Evolutionary conservation across 2,888 invertebrate species (phyloP).

Genomic region (Carabus problematicus): DNA sequence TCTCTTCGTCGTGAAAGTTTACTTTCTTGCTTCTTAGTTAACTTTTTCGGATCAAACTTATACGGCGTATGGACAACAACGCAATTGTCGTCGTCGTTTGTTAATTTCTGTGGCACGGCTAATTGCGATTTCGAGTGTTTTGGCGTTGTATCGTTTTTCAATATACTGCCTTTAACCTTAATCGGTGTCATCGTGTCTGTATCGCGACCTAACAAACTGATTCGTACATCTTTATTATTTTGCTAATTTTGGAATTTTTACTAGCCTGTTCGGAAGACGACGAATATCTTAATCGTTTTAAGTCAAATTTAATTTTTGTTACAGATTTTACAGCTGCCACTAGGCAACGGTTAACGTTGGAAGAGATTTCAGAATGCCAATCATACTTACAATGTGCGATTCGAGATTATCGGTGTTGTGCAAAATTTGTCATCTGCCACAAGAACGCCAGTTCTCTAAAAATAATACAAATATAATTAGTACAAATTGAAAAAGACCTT

Average conservation of each 20-base stretch:
- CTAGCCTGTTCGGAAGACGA: too few species aligned
- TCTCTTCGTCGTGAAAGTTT: conserved; percentile 70
- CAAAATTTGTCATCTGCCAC: too few species aligned
- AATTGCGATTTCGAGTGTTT: conserved; percentile 3
- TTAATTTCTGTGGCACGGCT: conserved; percentile 10
- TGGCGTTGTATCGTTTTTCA: conserved; percentile 43
- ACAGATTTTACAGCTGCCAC: too few species aligned
- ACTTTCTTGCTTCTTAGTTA: conserved; percentile 82
- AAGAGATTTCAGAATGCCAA: too few species aligned
- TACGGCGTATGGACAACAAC: conserved; percentile 74
- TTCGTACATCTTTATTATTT: conserved; percentile 12
- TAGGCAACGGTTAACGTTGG: too few species aligned
- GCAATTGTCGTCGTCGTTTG: conserved; percentile 58
- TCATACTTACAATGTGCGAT: too few species aligned
- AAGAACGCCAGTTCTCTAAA: too few species aligned
- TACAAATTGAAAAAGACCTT: too few species aligned
- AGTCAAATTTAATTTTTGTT: too few species aligned
- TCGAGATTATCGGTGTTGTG: too few species aligned
- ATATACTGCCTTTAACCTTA: conserved; percentile 49
- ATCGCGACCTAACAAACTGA: conserved; percentile 49
- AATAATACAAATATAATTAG: too few species aligned
- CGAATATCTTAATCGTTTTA: too few species aligned
- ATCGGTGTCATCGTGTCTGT: conserved; percentile 49
- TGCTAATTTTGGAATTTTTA: not conserved
- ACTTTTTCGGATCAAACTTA: conserved; percentile 72